Base-by-base conservation (phyloP, 2,797 vertebrate species). In the Gobio occitaniae region DNA sequence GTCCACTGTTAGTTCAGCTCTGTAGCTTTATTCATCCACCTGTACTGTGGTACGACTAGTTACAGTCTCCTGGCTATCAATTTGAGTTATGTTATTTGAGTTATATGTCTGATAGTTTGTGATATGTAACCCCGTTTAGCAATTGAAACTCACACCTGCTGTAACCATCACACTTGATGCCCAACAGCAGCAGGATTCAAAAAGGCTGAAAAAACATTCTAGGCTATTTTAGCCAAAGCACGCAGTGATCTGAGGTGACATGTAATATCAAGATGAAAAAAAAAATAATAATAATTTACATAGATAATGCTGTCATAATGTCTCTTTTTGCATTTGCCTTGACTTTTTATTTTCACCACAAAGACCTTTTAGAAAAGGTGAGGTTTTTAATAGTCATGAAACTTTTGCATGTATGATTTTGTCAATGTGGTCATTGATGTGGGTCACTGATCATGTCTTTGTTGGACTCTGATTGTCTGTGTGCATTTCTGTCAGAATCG, bases 401-500 rank as follows among this genome's bases (percentile, higher is more conserved):
- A 41, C 2, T 19, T 38, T 44, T 61, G 12, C 2, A 25, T 77
- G 15, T 2, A 13, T 52, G 48, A 29, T 56, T 66, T 36, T 74
- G 21, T 4, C 1, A 25, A 2, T 32, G n/a, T 29, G 47, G 19
- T 71, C 29, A 29, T 87, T 16, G 82, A 36, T 78, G 36, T 76
- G 71, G 78, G 50, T 68, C 71, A 63, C 48, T 65, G 16, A 16
- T 19, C 71, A 2, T 54, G 21, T 85, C 21, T 59, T 72, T 44
- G 5, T 52, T n/a, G 25, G 16, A 69, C 38, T 50, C 3, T 56
- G 86, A 90, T 91, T 8, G 56, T 88, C 89, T 90, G 41, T 68
- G 0, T 71, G 52, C 29, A 32, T 56, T 21, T 38, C 15, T 78
- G 16, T 3, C 93, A 99, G 98, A 99, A 99, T 90, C 97, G 98